A percentile compares a stretch with the other conserved stretches of the same genome.
Evolutionary conservation across 1,140 invertebrate species (phyloP).

Genomic region (Drosophila erecta): DNA sequence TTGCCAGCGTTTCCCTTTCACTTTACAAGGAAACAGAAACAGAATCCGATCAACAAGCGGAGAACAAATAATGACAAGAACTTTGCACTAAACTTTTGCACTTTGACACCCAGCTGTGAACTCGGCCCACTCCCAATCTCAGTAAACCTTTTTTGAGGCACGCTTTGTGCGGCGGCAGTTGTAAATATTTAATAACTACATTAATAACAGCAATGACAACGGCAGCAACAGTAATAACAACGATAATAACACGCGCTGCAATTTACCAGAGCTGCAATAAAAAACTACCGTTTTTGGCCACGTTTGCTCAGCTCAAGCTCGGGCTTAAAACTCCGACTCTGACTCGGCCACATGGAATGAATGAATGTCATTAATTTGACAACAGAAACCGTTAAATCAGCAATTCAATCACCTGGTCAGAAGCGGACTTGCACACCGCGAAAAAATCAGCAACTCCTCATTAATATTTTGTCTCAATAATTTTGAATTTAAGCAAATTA

Average conservation of each 20-base stretch:
- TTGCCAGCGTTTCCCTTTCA: slow-evolving; percentile 63
- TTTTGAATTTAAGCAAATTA: too few relatives aligned
- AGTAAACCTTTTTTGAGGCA: slow-evolving; percentile 28
- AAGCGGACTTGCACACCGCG: slow-evolving; percentile 30
- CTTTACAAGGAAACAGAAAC: slow-evolving; percentile 41
- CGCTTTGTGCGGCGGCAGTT: slow-evolving; percentile 73
- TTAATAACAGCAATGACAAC: slow-evolving; percentile 72
- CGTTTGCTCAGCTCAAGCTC: slow-evolving; percentile 31
- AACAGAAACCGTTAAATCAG: slow-evolving; percentile 84
- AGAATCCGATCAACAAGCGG: slow-evolving; percentile 39
- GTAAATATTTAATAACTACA: slow-evolving; percentile 82
- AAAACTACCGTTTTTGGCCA: slow-evolving; percentile 77
- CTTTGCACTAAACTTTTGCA: slow-evolving; percentile 77
- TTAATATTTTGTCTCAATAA: not conserved
- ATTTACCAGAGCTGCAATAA: slow-evolving; percentile 70
- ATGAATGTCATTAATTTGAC: slow-evolving; percentile 84
- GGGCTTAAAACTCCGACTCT: slow-evolving; percentile 24
- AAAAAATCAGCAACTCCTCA: not conserved
- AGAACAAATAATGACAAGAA: slow-evolving; percentile 78
- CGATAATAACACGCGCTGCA: slow-evolving; percentile 76
- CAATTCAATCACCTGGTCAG: slow-evolving; percentile 71
- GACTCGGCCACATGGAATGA: slow-evolving; percentile 69
- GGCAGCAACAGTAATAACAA: slow-evolving; percentile 40
- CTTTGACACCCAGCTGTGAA: slow-evolving; percentile 67
- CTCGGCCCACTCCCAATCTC: slow-evolving; percentile 35